Evolutionary conservation across 1,140 invertebrate genomes (phyloP), one percentile per base, ranked within the genome.

Genomic region (Aphelinus atriplicis): DNA sequence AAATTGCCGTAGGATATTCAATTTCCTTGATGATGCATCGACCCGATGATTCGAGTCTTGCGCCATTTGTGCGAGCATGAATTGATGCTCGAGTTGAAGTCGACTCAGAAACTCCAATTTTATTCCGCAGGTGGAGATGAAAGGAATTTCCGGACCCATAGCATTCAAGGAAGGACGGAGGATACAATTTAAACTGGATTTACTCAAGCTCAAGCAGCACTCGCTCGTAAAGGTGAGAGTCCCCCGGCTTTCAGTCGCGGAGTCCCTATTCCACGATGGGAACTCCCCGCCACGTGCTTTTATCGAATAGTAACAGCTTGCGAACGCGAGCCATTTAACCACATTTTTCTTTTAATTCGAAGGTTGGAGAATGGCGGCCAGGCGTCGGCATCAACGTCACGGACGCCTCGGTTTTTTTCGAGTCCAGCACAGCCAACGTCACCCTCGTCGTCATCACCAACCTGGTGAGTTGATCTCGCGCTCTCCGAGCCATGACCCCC

Each of bases 81-180:
- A 26, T 26, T 26, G 26, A 26, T 26, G 26, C 26, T 26, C 26
- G 26, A 26, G 26, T 26, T 26, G 26, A 26, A 26, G 26, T 26
- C 26, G 26, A 26, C 26, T 26, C 26, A 26, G 26, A 26, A 26
- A 26, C 26, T 26, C 26, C 26, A 26, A 26, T 26, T 26, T 26
- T 10, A 2, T 65, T 70, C 84, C 84, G 45, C 86, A 95, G 94
- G 93, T 94, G 65, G 91, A 93, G 80, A 90, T 92, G 80, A 91
- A 91, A 84, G 94, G 94, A 1, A 85, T 95, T 72, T 94, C 93
- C 50, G 94, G 94, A 0, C 92, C 91, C 10, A 92, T 95, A 73
- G 91, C 92, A 79, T 95, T 95, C 84, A 93, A 93, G 81, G 92
- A 94, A 85, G 94, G 94, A 0, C 90, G 91, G 68, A 88, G 94